A percentile compares a stretch with the other conserved stretches of the same genome.
Evolutionary conservation across 35 echinoderm and acorn worm species (phyloP).

Genomic region (Amphiura filiformis): DNA sequence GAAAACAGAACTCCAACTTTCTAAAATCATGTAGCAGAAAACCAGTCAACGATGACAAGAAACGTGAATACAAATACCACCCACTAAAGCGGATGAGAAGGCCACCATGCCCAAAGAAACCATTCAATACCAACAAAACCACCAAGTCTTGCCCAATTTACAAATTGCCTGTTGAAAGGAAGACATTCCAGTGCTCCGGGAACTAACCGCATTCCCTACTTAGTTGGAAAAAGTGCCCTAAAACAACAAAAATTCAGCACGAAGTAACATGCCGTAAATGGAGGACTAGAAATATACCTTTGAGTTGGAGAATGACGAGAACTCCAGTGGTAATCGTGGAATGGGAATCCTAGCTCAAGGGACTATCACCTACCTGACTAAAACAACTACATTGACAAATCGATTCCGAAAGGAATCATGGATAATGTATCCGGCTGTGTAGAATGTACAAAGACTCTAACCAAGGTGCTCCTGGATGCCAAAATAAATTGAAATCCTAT

Average conservation of each 20-base stretch:
- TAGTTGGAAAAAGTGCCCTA: not conserved
- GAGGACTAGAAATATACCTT: not conserved
- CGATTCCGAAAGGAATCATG: not conserved
- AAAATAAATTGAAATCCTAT: not conserved
- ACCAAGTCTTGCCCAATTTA: not conserved
- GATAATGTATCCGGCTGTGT: not conserved
- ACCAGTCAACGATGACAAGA: not conserved
- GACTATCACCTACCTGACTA: not conserved
- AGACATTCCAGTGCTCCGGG: not conserved
- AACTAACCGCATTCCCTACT: not conserved
- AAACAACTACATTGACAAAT: not conserved
- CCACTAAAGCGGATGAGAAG: not conserved
- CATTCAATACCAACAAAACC: not conserved
- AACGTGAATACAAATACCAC: not conserved
- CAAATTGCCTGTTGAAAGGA: not conserved
- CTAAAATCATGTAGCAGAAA: not conserved
- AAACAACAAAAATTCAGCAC: not conserved
- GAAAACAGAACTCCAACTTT: not conserved
- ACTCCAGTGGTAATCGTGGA: not conserved
- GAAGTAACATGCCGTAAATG: not conserved
- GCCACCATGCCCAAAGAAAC: not conserved
- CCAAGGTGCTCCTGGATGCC: not conserved
- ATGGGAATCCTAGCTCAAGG: constrained; percentile 3
- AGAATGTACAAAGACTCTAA: not conserved
- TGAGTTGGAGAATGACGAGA: not conserved